Evolutionary conservation across 2,113 vertebrate species (phyloP).

Genomic region (Nibea albiflora): DNA sequence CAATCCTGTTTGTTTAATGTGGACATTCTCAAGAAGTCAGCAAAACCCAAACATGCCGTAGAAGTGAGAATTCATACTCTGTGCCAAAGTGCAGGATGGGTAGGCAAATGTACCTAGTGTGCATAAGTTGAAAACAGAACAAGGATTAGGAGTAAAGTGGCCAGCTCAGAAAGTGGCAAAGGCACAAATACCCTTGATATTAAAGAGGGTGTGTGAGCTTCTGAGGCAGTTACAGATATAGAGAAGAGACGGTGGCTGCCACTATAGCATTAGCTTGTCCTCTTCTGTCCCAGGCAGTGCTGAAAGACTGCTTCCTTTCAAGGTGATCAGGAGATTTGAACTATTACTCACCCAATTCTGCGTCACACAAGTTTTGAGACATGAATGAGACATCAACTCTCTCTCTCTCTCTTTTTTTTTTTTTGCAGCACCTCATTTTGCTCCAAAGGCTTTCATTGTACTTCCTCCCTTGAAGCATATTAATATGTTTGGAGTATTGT

Average conservation of each 20-base stretch:
- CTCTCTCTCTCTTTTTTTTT: conserved; percentile 2
- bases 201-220: background rate
- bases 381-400: background rate
- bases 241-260: background rate
- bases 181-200: background rate
- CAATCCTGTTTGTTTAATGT: background rate
- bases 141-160: background rate
- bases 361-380: background rate
- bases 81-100: too few species aligned
- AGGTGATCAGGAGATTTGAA: background rate
- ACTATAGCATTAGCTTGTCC: background rate
- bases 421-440: background rate
- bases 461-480: conserved; percentile 21
- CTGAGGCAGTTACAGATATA: background rate
- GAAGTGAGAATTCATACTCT: background rate
- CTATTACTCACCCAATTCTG: background rate
- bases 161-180: too few species aligned
- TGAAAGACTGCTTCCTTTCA: background rate
- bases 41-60: background rate
- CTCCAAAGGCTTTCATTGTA: conserved; percentile 7
- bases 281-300: background rate
- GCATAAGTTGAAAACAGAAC: too few species aligned
- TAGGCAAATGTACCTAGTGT: background rate
- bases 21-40: background rate
- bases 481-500: conserved; percentile 24